Evolutionary conservation across 2,888 invertebrate genomes (phyloP).

Genomic region (Heteromurus nitidus): DNA sequence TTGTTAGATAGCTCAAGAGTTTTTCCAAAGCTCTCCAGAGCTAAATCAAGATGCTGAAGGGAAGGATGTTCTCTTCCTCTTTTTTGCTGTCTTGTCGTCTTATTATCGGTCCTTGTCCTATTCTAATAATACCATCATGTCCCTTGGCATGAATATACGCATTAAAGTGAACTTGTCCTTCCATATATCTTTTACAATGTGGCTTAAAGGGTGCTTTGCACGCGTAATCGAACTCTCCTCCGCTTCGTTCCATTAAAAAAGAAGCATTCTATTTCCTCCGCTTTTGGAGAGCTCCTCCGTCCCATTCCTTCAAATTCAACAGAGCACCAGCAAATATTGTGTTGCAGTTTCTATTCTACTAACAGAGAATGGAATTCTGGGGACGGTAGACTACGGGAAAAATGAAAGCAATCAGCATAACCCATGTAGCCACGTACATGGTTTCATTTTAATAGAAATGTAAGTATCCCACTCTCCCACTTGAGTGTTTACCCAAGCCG

Average conservation of each 20-base stretch:
- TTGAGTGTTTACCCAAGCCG: slow-evolving; percentile 29
- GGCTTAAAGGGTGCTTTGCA: slow-evolving; percentile 14
- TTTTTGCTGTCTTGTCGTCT: not conserved
- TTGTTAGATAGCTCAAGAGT: slow-evolving; percentile 2
- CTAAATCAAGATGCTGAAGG: slow-evolving; percentile 7
- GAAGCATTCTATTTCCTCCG: no score
- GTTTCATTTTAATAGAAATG: slow-evolving; percentile 38
- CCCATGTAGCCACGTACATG: no score
- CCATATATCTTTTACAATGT: slow-evolving; percentile 1
- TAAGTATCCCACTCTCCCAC: slow-evolving; percentile 8
- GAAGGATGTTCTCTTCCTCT: slow-evolving; percentile 8
- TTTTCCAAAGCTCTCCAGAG: not conserved
- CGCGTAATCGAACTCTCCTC: slow-evolving; percentile 13
- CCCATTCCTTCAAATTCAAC: no score
- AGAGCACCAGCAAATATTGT: no score
- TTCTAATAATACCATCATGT: not conserved
- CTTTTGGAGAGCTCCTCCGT: no score
- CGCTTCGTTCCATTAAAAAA: slow-evolving; percentile 1
- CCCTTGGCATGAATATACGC: not conserved
- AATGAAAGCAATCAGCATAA: slow-evolving; percentile 10
- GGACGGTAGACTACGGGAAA: not conserved
- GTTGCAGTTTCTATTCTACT: no score
- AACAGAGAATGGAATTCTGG: no score
- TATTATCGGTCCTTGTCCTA: slow-evolving; percentile 18
- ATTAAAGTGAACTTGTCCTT: not conserved